phyloP scores from a whole-genome alignment of 2,888 invertebrate species.

The Pachliopta kotzebuea region DNA sequence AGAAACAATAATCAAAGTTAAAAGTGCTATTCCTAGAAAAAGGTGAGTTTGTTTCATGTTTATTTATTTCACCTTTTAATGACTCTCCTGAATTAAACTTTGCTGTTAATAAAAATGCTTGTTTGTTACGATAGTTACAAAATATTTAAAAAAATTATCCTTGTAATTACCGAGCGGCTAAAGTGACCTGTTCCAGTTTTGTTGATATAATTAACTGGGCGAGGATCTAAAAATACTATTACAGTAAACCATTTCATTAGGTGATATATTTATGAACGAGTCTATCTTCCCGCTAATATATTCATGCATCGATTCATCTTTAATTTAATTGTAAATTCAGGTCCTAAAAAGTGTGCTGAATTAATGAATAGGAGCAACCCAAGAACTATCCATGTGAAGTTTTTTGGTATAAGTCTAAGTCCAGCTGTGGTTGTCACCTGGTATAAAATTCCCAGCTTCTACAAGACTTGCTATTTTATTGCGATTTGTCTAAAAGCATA shows the following conservation, averaged over 20 bases:
- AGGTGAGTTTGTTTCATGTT: slow-evolving; percentile 54
- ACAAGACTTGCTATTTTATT: too few species aligned
- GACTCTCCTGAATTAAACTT: not conserved
- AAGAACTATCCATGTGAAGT: too few species aligned
- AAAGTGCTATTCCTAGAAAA: slow-evolving; percentile 72
- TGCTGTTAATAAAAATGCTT: not conserved
- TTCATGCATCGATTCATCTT: not conserved
- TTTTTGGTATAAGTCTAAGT: too few species aligned
- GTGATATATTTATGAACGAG: slow-evolving; percentile 23
- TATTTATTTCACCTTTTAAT: slow-evolving; percentile 8
- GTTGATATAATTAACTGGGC: slow-evolving; percentile 57
- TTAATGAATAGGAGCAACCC: too few species aligned
- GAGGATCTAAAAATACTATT: slow-evolving; percentile 43
- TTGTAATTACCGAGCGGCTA: slow-evolving; percentile 29
- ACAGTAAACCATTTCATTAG: slow-evolving; percentile 30
- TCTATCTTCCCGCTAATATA: slow-evolving; percentile 16
- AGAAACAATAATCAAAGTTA: slow-evolving; percentile 67
- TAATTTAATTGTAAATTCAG: not conserved
- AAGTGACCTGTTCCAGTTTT: slow-evolving; percentile 50
- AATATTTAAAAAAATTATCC: not conserved
- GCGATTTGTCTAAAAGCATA: too few species aligned
- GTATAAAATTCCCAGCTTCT: too few species aligned
- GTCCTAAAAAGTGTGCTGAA: not conserved
- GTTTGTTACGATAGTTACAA: not conserved
- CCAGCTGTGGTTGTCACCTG: too few species aligned